Conservation (phyloP, 2,888 invertebrate species). For the Neoitamus cyanurus region DNA sequence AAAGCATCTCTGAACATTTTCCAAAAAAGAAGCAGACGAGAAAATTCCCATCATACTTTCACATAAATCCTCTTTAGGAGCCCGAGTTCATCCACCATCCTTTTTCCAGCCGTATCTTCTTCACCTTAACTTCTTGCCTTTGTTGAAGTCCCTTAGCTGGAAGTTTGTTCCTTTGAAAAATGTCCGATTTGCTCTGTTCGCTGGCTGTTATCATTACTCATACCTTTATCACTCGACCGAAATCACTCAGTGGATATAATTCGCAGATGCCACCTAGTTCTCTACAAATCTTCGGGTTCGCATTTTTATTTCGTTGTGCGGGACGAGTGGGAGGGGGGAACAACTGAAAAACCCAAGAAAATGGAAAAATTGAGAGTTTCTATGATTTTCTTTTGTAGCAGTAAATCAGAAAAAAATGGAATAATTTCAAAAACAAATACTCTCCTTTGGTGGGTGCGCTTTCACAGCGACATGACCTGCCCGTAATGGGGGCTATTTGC, state of each 20-base stretch:
- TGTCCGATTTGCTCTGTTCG: background rate
- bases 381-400: background rate
- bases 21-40: background rate
- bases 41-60: background rate
- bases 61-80: background rate
- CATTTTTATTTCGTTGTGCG: background rate
- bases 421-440: background rate
- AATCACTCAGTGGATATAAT: background rate
- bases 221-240: background rate
- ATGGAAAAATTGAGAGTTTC: background rate
- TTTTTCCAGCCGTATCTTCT: background rate
- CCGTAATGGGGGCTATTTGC: background rate
- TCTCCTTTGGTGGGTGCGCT: background rate
- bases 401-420: background rate
- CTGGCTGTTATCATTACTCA: background rate
- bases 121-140: background rate
- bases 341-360: background rate
- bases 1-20: background rate
- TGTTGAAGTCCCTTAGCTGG: background rate
- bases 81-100: background rate
- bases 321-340: background rate
- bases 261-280: background rate
- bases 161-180: background rate
- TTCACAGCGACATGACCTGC: background rate
- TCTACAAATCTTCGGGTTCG: background rate